Percentiles rank a stretch among this genome's conserved stretches.
These are phyloP conservation scores for Berghia stephanieae DNA, from an alignment of 1,140 invertebrate genomes.

Conservation along the genomic window DNA sequence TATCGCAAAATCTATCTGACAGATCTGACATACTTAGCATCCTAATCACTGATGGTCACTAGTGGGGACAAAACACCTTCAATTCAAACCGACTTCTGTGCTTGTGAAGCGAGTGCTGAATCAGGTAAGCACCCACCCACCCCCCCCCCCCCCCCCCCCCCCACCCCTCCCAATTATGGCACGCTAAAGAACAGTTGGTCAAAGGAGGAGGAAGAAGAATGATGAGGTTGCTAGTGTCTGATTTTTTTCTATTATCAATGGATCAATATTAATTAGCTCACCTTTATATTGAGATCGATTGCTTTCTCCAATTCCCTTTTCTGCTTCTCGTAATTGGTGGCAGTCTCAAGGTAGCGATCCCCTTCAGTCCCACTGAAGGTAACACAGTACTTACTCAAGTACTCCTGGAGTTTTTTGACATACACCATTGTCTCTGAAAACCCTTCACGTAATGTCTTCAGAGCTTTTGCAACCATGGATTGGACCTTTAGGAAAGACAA, in stretches of 20 bases:
- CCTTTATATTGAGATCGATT: conserved; percentile 38
- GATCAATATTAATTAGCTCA: no score
- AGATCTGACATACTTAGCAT: no score
- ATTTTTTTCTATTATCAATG: no score
- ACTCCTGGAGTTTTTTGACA: conserved; percentile 39
- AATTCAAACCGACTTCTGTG: no score
- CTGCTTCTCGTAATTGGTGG: conserved; percentile 51
- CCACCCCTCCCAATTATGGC: conserved; percentile 37
- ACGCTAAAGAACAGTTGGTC: no score
- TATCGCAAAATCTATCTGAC: no score
- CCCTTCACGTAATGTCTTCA: conserved; percentile 36
- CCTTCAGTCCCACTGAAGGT: conserved; percentile 45
- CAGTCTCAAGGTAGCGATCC: conserved; percentile 47
- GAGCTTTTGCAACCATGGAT: conserved; percentile 34
- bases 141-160: not conserved
- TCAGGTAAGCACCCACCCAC: not conserved
- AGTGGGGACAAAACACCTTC: no score
- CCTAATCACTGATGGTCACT: no score
- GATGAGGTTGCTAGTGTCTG: no score
- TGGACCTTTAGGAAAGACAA: no score
- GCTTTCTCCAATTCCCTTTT: conserved; percentile 41
- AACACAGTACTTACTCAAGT: conserved; percentile 46
- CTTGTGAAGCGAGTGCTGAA: not conserved
- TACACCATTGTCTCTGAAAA: conserved; percentile 40
- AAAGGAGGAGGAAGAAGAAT: no score